A percentile compares a stretch with the other conserved stretches of the same genome.
phyloP scores from a whole-genome alignment of 2,888 invertebrate species.

The Bugula neritina region DNA sequence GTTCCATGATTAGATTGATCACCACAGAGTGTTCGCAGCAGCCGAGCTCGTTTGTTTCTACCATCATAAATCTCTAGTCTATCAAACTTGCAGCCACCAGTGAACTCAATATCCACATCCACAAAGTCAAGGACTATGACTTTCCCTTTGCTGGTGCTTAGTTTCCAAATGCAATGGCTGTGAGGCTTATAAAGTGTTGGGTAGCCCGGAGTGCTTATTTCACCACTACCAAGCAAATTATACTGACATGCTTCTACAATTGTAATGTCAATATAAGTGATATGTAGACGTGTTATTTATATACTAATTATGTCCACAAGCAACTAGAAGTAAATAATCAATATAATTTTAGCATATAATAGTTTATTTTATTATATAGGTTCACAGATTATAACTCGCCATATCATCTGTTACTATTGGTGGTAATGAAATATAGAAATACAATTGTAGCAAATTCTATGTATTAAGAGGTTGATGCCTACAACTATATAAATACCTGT shows the following conservation, averaged over 20 bases:
- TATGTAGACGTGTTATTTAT: no score
- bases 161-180: slow-evolving; percentile 13
- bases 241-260: slow-evolving; percentile 16
- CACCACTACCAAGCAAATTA: neutral
- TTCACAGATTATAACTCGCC: no score
- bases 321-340: no score
- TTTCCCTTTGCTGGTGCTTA: neutral
- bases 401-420: no score
- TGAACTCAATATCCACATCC: slow-evolving; percentile 19
- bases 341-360: no score
- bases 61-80: slow-evolving; percentile 13
- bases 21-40: neutral
- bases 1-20: neutral
- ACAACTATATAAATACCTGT: neutral
- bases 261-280: no score
- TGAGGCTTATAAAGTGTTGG: neutral
- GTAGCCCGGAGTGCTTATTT: neutral
- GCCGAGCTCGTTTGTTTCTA: neutral
- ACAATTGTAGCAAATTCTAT: no score
- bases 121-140: neutral
- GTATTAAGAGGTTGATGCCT: no score
- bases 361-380: no score
- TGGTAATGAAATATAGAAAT: no score
- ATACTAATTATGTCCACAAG: no score
- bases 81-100: neutral